Base-by-base conservation (phyloP, 23 tunicate species). In the Oikopleura albicans region DNA sequence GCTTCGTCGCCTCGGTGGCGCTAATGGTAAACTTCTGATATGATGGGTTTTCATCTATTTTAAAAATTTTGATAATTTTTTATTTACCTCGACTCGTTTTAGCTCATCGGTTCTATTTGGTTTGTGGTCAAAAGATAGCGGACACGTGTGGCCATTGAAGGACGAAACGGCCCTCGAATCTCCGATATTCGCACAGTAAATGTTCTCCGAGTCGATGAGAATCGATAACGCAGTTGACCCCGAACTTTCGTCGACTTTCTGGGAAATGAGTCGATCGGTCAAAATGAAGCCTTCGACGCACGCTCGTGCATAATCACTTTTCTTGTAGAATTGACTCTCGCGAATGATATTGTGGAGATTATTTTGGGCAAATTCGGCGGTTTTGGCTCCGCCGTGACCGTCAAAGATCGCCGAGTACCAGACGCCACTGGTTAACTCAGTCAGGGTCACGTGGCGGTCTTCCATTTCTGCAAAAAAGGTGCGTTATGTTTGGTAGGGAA, bases 161-260 rank as follows among this genome's bases (percentile, higher is more conserved):
- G 79, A 91, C 40, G 97, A 91, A 4, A 95, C 90, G 27, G 99
- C 96, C 63, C 99, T 83, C 8, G 99, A 95, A 86, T 95, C 99
- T 0, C 99, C 99, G 27, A 87, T 87, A 87, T 95, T 95, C 79
- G 91, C 96, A 85, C 99, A 95, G 87, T 86, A 88, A 4, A 95
- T 76, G 76, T 90, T 91, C 40, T 85, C 90, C 39, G 89, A 91
- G 89, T 95, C 91, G 2, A 95, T 71, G 1, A 95, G 66, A 4
- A 91, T 88, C 37, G 92, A 76, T 0, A 91, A 91, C 0, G 99
- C 95, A 2, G 99, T 95, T 57, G 91, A 91, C 38, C 99, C 99
- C 4, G 99, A 95, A n/a, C 87, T 75, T 40, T 95, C 99, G 27
- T 89, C 96, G 40, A 71, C 79, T 29, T 71, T 71, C 31, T 71